Evolutionary conservation across 2,888 invertebrate genomes (phyloP).

Genomic region (Oasisia sp.): DNA sequence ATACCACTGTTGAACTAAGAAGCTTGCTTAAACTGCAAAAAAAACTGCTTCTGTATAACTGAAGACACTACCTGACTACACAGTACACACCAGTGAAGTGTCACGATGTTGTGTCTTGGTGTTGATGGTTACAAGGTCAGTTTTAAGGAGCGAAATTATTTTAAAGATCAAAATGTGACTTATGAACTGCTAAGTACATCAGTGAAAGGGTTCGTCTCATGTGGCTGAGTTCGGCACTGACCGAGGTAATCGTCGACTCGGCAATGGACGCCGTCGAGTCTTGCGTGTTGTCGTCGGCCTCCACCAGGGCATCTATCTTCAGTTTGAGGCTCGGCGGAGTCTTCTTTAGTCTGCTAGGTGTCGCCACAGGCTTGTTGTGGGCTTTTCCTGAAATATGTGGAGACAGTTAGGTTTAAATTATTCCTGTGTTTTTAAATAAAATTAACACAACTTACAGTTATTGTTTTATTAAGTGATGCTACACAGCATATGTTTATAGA

Average conservation of each 20-base stretch:
- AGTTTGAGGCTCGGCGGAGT: constrained; percentile 32
- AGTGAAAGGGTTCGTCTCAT: not conserved
- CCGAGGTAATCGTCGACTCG: not conserved
- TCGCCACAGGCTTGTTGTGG: constrained; percentile 30
- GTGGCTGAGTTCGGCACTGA: not conserved
- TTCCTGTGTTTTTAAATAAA: not conserved
- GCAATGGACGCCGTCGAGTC: constrained; percentile 42
- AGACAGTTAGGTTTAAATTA: not conserved
- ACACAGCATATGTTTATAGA: not conserved
- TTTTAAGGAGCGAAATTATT: no score
- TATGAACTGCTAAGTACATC: not conserved
- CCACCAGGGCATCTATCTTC: constrained; percentile 38
- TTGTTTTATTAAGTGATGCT: not conserved
- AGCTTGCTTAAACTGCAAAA: no score
- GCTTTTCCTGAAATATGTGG: not conserved
- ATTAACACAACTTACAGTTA: not conserved
- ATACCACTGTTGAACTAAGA: no score
- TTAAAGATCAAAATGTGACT: not conserved
- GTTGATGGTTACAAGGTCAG: no score
- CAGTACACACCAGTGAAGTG: no score
- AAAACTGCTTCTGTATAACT: no score
- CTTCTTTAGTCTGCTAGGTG: constrained; percentile 21
- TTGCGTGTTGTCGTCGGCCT: constrained; percentile 51
- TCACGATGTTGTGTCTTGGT: no score
- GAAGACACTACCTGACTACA: no score